These are phyloP conservation scores for Philopotamus ludificatus DNA, from an alignment of 1,140 invertebrate species.

Conservation along the genomic window DNA sequence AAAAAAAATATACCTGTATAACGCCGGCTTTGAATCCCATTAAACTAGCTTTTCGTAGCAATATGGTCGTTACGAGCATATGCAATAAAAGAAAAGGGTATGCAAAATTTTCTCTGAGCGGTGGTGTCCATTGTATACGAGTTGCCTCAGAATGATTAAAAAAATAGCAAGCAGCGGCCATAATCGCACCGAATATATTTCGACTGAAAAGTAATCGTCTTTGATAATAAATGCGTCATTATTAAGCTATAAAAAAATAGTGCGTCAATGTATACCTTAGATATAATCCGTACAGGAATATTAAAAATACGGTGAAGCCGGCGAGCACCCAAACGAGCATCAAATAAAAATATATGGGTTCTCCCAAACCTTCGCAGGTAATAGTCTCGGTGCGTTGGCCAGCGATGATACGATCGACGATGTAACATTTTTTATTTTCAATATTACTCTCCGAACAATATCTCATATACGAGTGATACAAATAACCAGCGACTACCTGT, in stretches of 20 bases:
- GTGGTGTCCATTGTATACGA: conserved; percentile 81
- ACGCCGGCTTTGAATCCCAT: conserved; percentile 13
- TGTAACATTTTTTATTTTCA: conserved; percentile 58
- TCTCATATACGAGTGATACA: conserved; percentile 22
- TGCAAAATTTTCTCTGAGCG: conserved; percentile 79
- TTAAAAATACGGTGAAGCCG: conserved; percentile 60
- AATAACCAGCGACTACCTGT: conserved; percentile 26
- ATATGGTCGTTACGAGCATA: conserved; percentile 52
- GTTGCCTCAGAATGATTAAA: conserved; percentile 80
- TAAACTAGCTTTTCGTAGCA: conserved; percentile 40
- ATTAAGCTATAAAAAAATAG: no score
- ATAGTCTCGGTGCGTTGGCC: conserved; percentile 61
- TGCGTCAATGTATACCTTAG: conserved; percentile 47
- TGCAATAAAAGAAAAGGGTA: conserved; percentile 66
- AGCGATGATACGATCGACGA: conserved; percentile 67
- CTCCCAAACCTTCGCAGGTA: conserved; percentile 77
- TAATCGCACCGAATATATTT: conserved; percentile 66
- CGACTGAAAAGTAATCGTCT: no score
- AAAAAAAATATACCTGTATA: conserved; percentile 19
- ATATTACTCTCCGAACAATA: conserved; percentile 41
- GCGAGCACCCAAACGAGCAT: conserved; percentile 67
- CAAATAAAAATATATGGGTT: conserved; percentile 76
- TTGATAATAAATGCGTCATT: no score
- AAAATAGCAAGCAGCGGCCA: conserved; percentile 69
- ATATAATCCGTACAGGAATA: conserved; percentile 65